phyloP scores from a whole-genome alignment of 2,888 invertebrate species.

The Dasysyrphus tricinctus region DNA sequence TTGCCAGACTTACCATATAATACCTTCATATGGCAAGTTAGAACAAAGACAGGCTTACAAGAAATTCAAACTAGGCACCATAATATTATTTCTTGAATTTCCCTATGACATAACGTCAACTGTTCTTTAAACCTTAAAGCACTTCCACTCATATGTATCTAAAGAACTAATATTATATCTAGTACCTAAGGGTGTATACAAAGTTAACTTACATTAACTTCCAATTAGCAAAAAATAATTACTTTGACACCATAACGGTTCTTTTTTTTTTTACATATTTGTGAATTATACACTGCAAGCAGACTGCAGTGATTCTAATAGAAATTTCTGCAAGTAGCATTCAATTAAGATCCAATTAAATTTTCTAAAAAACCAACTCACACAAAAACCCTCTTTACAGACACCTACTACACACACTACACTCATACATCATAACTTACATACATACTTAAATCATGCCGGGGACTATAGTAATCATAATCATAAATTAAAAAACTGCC shows the following conservation, averaged over 20 bases:
- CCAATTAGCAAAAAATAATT: slow-evolving; percentile 29
- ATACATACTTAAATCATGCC: slow-evolving; percentile 9
- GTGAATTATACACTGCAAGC: not conserved
- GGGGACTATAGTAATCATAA: not conserved
- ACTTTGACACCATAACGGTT: slow-evolving; percentile 15
- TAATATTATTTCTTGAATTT: no score
- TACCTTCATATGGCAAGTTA: no score
- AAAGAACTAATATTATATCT: not conserved
- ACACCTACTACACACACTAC: not conserved
- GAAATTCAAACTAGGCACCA: no score
- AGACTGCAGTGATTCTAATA: not conserved
- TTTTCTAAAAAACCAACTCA: slow-evolving; percentile 55
- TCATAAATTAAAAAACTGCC: slow-evolving; percentile 42
- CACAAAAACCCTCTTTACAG: not conserved
- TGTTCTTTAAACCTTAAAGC: no score
- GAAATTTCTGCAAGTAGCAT: slow-evolving; percentile 46
- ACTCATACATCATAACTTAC: not conserved
- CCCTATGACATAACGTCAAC: no score
- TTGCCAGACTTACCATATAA: no score
- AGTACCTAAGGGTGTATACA: not conserved
- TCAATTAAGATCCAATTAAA: slow-evolving; percentile 70
- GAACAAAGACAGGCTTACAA: no score
- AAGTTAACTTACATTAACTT: slow-evolving; percentile 18
- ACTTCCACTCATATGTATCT: no score
- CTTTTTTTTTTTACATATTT: no score